Base-by-base conservation (phyloP, 92 coral and sea anemone species). In the Pocillopora meandrina region DNA sequence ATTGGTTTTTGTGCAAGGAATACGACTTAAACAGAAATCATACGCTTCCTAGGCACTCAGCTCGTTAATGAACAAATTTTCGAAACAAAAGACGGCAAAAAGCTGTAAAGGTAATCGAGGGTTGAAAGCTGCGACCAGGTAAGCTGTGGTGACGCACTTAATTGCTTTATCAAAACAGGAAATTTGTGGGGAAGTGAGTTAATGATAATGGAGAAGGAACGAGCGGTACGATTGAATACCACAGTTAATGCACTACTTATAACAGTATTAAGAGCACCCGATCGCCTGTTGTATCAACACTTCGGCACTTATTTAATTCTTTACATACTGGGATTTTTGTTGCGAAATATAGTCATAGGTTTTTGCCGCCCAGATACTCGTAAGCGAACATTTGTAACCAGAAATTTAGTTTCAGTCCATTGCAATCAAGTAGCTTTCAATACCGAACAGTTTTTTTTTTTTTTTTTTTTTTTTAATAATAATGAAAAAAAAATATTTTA, bases 1-100 rank as follows among this genome's bases (percentile, higher is more conserved):
- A 83, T 83, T 83, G 86, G 86, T 73, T 83, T 83, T 83, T 83
- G 80, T 34, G 78, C 68, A 31, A 11, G 58, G 36, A 58, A 59
- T 18, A 65, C 52, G 62, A 69, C 60, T 70, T 42, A 10, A 49
- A 42, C 52, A 42, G 52, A 63, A 83, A 74, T 81, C 23, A 10
- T 33, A 57, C 76, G 72, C 56, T 61, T 31, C 61, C 63, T 60
- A 42, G 16, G 71, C n/a, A 62, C 80, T 73, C 56, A 21, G 34
- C 42, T 63, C 61, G 55, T 3, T 31, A 83, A 83, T 83, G 74
- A 73, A 35, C n/a, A 61, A 74, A 58, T 36, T 23, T 72, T 59
- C 56, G 34, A 63, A 82, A 73, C 72, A 83, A 61, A 36, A 62
- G 72, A 74, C 74, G 42, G 47, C 26, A n/a, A 60, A 33, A 34